These are phyloP conservation scores for Pangasius sanitwongsei DNA, from an alignment of 2,797 vertebrate species.

Conservation along the genomic window DNA sequence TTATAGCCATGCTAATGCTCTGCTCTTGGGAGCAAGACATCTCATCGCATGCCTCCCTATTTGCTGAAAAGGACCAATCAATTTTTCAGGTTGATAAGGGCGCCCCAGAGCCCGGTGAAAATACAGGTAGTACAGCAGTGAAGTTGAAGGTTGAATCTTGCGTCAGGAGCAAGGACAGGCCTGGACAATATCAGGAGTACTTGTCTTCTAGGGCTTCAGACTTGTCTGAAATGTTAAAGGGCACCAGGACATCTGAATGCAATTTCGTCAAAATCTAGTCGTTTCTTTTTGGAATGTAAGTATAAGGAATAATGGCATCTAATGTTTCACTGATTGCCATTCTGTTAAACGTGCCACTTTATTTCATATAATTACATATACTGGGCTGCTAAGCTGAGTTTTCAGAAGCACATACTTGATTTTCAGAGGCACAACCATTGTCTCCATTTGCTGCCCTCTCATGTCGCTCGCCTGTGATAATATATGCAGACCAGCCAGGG, in stretches of 20 bases:
- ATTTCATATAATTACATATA: conserved; percentile 75
- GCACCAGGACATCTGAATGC: conserved; percentile 9
- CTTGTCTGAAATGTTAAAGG: neutral
- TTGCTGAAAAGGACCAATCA: conserved; percentile 43
- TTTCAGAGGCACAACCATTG: conserved; percentile 74
- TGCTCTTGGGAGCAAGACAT: conserved; percentile 60
- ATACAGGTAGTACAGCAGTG: neutral
- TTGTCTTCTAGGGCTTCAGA: neutral
- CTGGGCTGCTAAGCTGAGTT: conserved; percentile 76
- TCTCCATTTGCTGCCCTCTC: conserved; percentile 75
- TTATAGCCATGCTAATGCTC: conserved; percentile 73
- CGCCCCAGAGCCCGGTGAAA: conserved; percentile 4
- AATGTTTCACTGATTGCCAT: conserved; percentile 66
- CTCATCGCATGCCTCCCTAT: conserved; percentile 60
- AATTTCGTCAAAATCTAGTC: conserved; percentile 62
- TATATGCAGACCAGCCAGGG: conserved; percentile 67
- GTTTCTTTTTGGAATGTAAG: conserved; percentile 72
- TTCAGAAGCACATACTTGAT: conserved; percentile 69
- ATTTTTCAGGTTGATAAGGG: conserved; percentile 19
- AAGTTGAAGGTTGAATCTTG: conserved; percentile 1
- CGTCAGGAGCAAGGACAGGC: neutral
- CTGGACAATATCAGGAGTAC: neutral
- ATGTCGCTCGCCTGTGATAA: conserved; percentile 67
- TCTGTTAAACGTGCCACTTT: conserved; percentile 63
- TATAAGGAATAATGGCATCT: conserved; percentile 69